A percentile compares a stretch with the other conserved stretches of the same genome.
Evolutionary conservation across 2,888 invertebrate species (phyloP).

Genomic region (Boloria selene): DNA sequence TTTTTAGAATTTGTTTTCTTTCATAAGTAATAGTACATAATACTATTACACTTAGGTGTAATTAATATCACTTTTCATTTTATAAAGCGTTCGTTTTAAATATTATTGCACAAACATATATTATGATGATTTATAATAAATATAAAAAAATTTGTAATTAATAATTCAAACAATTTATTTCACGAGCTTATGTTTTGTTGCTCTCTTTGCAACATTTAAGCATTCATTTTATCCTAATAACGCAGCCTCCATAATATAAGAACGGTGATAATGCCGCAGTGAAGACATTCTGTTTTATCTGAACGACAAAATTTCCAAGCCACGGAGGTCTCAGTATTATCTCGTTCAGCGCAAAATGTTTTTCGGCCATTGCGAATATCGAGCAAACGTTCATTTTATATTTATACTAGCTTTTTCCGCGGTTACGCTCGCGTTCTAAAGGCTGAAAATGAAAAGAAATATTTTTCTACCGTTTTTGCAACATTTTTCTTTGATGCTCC

Average conservation of each 20-base stretch:
- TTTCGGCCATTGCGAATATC: slow-evolving; percentile 51
- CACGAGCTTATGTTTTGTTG: slow-evolving; percentile 4
- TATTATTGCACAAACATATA: too few relatives aligned
- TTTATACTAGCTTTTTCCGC: too few relatives aligned
- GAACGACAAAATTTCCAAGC: slow-evolving; percentile 58
- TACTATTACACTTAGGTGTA: neutral
- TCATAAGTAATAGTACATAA: too few relatives aligned
- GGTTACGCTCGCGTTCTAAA: too few relatives aligned
- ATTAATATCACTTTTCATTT: too few relatives aligned
- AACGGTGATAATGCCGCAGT: slow-evolving; percentile 50
- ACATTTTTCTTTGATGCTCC: too few relatives aligned
- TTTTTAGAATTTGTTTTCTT: too few relatives aligned
- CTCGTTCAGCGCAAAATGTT: slow-evolving; percentile 55
- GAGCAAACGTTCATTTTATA: slow-evolving; percentile 11
- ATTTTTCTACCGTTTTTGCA: too few relatives aligned
- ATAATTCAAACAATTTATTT: slow-evolving; percentile 2
- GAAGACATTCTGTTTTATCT: slow-evolving; percentile 69
- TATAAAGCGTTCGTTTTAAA: too few relatives aligned
- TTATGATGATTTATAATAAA: neutral
- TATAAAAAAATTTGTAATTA: neutral
- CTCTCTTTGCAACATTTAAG: slow-evolving; percentile 18
- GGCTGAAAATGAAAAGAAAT: too few relatives aligned
- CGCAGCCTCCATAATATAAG: slow-evolving; percentile 39
- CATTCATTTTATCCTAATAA: slow-evolving; percentile 29
- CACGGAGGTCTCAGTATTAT: slow-evolving; percentile 63